Conservation (phyloP, 1,140 invertebrate genomes). For the Tribolium madens region DNA sequence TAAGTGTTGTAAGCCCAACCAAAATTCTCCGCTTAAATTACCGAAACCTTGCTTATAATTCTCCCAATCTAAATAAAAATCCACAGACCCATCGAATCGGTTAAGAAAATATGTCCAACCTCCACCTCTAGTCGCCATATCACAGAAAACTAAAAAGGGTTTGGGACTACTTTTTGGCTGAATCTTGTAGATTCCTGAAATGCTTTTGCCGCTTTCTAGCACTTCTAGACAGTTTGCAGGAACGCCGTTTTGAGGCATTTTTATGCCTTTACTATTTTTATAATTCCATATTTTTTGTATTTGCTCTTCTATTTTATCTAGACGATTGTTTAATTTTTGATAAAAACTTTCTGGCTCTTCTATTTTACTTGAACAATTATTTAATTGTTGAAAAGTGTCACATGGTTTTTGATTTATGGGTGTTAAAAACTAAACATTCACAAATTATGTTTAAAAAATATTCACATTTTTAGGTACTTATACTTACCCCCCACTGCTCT, state of each 20-base stretch:
- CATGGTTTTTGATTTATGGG: too few relatives aligned
- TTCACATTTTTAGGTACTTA: too few relatives aligned
- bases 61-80: slow-evolving; percentile 73
- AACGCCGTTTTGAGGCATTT: background rate
- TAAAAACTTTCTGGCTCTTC: too few relatives aligned
- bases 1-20: slow-evolving; percentile 67
- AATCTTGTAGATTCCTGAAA: slow-evolving; percentile 65
- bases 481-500: too few relatives aligned
- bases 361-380: too few relatives aligned
- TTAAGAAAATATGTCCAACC: slow-evolving; percentile 76
- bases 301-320: too few relatives aligned
- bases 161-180: slow-evolving; percentile 51
- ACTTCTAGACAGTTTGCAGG: background rate
- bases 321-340: too few relatives aligned
- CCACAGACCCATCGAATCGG: slow-evolving; percentile 72
- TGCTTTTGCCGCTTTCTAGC: background rate
- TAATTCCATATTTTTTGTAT: too few relatives aligned
- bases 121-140: slow-evolving; percentile 69
- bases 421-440: too few relatives aligned
- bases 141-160: slow-evolving; percentile 74
- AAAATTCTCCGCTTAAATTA: slow-evolving; percentile 68
- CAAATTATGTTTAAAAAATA: too few relatives aligned
- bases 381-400: too few relatives aligned
- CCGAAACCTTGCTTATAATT: slow-evolving; percentile 73
- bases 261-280: background rate